These are phyloP conservation scores for Halesus radiatus DNA, from an alignment of 1,140 invertebrate genomes.

Conservation along the genomic window DNA sequence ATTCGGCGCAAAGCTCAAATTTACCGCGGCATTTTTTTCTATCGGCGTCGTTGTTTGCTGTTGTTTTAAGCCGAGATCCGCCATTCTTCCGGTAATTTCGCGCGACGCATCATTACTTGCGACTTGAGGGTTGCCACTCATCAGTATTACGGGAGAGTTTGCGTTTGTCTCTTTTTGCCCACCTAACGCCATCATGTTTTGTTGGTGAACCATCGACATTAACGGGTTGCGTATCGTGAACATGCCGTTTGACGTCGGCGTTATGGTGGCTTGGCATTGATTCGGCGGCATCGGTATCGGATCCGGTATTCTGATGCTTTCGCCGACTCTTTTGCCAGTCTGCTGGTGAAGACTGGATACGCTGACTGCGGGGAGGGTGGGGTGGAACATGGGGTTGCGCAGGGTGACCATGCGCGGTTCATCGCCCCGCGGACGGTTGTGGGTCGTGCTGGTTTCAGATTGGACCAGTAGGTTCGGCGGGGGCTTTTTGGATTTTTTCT, in stretches of 20 bases:
- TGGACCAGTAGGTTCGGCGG: slow-evolving; percentile 53
- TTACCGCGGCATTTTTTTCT: slow-evolving; percentile 52
- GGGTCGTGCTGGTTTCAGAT: slow-evolving; percentile 11
- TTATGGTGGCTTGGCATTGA: slow-evolving; percentile 68
- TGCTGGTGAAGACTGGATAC: slow-evolving; percentile 67
- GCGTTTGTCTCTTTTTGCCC: slow-evolving; percentile 37
- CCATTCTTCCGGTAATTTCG: slow-evolving; percentile 61
- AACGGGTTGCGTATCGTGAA: slow-evolving; percentile 84
- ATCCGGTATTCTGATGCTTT: slow-evolving; percentile 62
- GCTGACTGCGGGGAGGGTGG: slow-evolving; percentile 63
- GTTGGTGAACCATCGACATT: slow-evolving; percentile 69
- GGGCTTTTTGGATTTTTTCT: slow-evolving; percentile 66
- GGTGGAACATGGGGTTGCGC: slow-evolving; percentile 80
- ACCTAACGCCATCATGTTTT: slow-evolving; percentile 61
- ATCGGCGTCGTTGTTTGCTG: background rate
- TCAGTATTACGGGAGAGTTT: background rate
- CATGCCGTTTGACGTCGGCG: slow-evolving; percentile 75
- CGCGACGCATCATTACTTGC: slow-evolving; percentile 44
- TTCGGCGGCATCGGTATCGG: slow-evolving; percentile 68
- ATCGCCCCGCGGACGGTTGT: slow-evolving; percentile 49
- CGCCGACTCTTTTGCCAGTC: slow-evolving; percentile 76
- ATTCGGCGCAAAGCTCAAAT: slow-evolving; percentile 65
- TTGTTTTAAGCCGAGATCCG: slow-evolving; percentile 38
- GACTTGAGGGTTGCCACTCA: background rate
- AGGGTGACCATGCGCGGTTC: slow-evolving; percentile 81